Evolutionary conservation across 2,888 invertebrate genomes (phyloP), one percentile per base, ranked within the genome.

Genomic region (Pilophorus perplexus): DNA sequence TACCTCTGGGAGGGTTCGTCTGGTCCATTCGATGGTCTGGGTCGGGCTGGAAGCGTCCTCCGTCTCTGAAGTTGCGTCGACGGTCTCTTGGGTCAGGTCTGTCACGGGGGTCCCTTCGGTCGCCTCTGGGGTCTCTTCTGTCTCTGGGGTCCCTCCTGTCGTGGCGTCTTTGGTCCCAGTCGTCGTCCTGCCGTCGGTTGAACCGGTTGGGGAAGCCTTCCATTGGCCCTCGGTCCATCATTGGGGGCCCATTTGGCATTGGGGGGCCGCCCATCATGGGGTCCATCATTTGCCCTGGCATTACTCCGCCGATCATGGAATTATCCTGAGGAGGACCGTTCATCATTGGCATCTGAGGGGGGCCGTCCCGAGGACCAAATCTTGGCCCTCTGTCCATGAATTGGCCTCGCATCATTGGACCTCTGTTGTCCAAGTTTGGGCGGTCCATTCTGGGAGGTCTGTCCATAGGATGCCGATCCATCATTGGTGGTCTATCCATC

Each of bases 231-330:
- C n/a, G n/a, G n/a, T n/a, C n/a, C n/a, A n/a, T n/a, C n/a, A n/a
- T 28, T 33, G 33, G 18, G n/a, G 50, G 48, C 23, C 59, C 59
- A 14, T 59, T 44, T 59, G 46, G 55, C 52, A 54, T 20, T n/a
- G 40, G 25, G 23, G 42, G 37, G n/a, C 67, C n/a, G 12, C 50
- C 42, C 37, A 54, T 40, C 48, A 44, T 54, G 16, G 4, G 27
- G n/a, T n/a, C n/a, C n/a, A n/a, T n/a, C n/a, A n/a, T n/a, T 16
- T 2, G 23, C 23, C n/a, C 18, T 25, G 6, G 16, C n/a, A 23
- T 18, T n/a, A n/a, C 8, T 28, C 10, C 12, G 28, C 12, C 14
- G 16, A 18, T 16, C 23, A n/a, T n/a, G 12, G 28, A 25, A n/a
- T n/a, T n/a, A n/a, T n/a, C n/a, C n/a, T n/a, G n/a, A 25, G 40